Conservation (phyloP, 2,888 invertebrate species). For the Drosophila villosipedis region DNA sequence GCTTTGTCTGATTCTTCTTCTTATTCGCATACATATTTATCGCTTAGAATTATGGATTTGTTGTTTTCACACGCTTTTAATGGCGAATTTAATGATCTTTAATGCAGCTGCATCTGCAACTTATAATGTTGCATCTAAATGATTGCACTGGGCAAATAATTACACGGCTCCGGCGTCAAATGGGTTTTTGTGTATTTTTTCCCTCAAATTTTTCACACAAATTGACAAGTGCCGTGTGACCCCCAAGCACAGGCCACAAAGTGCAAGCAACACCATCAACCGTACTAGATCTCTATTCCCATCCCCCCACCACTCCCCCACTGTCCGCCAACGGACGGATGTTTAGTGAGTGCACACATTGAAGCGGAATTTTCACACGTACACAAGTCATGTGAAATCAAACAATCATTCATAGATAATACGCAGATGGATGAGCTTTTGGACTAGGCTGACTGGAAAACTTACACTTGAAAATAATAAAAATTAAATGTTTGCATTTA, state of each 20-base stretch:
- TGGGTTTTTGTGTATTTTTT: constrained; percentile 18
- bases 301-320: not conserved
- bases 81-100: constrained; percentile 51
- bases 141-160: constrained; percentile 63
- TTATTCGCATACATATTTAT: not conserved
- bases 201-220: constrained; percentile 42
- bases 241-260: constrained; percentile 29
- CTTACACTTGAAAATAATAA: not conserved
- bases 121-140: constrained; percentile 46
- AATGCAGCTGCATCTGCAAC: constrained; percentile 38
- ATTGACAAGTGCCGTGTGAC: constrained; percentile 34
- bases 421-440: not conserved
- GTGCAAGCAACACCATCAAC: constrained; percentile 12
- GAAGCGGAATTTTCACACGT: constrained; percentile 68
- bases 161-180: constrained; percentile 45
- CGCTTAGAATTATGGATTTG: not conserved
- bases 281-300: constrained; percentile 33
- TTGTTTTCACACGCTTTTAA: constrained; percentile 50
- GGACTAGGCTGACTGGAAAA: not conserved
- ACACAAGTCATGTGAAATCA: constrained; percentile 47
- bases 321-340: constrained; percentile 48
- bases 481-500: not conserved
- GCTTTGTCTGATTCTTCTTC: not conserved
- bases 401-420: constrained; percentile 44
- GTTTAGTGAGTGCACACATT: constrained; percentile 54